A percentile compares a stretch with the other conserved stretches of the same genome.
These are phyloP conservation scores for Marmota flaviventris DNA, from an alignment of 2,113 vertebrate species.

Conservation along the genomic window DNA sequence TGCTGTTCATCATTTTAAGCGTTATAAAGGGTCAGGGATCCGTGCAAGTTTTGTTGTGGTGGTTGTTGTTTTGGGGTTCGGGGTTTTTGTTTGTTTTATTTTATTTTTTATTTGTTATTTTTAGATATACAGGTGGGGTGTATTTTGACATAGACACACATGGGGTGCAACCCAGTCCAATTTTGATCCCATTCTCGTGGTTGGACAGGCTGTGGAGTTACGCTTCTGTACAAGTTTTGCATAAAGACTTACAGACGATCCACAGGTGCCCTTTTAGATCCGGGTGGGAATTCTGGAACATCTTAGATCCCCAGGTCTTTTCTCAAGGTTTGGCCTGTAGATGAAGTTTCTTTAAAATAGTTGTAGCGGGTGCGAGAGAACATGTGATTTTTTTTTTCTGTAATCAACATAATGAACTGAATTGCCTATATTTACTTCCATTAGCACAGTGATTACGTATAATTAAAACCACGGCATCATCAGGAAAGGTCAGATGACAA, in stretches of 20 bases:
- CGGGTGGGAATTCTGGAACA: not conserved
- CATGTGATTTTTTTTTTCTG: slow-evolving; percentile 55
- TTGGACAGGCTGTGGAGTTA: too few species aligned
- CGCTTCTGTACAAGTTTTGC: not conserved
- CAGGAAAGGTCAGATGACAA: slow-evolving; percentile 75
- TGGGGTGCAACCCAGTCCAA: too few species aligned
- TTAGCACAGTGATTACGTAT: slow-evolving; percentile 74
- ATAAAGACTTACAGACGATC: not conserved
- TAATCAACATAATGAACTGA: slow-evolving; percentile 78
- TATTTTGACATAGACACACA: too few species aligned
- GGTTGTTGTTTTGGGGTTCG: too few species aligned
- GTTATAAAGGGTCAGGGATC: not conserved
- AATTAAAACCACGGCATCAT: slow-evolving; percentile 69
- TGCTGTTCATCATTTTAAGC: not conserved
- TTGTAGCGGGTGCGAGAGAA: slow-evolving; percentile 27
- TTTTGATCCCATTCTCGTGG: too few species aligned
- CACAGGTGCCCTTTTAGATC: not conserved
- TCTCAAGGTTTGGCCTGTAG: slow-evolving; percentile 8
- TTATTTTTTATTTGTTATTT: too few species aligned
- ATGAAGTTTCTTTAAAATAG: slow-evolving; percentile 46
- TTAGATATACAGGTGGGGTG: too few species aligned
- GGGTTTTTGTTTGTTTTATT: too few species aligned
- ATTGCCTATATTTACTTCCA: slow-evolving; percentile 72
- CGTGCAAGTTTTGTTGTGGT: not conserved
- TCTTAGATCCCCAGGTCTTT: not conserved